Conservation (phyloP, 2,797 vertebrate species). For the Iguana delicatissima region DNA sequence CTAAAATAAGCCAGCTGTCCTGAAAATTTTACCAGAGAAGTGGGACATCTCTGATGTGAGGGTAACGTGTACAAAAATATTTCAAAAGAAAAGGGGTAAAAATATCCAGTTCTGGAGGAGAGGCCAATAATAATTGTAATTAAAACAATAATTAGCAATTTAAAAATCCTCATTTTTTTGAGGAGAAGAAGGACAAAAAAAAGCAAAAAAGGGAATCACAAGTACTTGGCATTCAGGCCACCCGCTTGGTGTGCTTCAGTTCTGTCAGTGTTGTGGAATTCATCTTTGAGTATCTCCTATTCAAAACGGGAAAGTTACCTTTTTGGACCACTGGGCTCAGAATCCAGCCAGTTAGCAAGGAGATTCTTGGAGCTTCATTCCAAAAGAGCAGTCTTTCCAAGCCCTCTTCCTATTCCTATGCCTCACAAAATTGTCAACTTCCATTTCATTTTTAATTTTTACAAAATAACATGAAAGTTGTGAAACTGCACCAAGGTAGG, state of each 20-base stretch:
- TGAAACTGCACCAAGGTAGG: not conserved
- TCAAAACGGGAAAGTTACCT: too few species aligned
- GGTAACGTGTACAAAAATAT: not conserved
- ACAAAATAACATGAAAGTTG: not conserved
- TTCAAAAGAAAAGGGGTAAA: not conserved
- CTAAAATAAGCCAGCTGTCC: not conserved
- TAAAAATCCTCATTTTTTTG: too few species aligned
- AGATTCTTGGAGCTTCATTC: too few species aligned
- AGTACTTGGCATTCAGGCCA: not conserved
- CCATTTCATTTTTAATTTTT: not conserved
- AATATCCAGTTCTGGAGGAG: not conserved
- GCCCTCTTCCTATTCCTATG: not conserved
- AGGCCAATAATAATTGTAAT: too few species aligned
- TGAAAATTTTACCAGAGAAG: not conserved
- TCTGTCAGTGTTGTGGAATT: not conserved
- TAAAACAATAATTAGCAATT: too few species aligned
- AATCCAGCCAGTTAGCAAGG: too few species aligned
- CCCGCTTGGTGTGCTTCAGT: not conserved
- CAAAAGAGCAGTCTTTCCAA: too few species aligned
- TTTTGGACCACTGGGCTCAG: too few species aligned
- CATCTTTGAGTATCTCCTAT: not conserved
- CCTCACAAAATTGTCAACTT: not conserved
- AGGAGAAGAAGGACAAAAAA: not conserved
- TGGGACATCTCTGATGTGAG: not conserved
- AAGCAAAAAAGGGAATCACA: not conserved